Percentiles rank a stretch among this genome's conserved stretches.
phyloP scores from a whole-genome alignment of 2,797 vertebrate genomes.

The Aplochiton taeniatus region DNA sequence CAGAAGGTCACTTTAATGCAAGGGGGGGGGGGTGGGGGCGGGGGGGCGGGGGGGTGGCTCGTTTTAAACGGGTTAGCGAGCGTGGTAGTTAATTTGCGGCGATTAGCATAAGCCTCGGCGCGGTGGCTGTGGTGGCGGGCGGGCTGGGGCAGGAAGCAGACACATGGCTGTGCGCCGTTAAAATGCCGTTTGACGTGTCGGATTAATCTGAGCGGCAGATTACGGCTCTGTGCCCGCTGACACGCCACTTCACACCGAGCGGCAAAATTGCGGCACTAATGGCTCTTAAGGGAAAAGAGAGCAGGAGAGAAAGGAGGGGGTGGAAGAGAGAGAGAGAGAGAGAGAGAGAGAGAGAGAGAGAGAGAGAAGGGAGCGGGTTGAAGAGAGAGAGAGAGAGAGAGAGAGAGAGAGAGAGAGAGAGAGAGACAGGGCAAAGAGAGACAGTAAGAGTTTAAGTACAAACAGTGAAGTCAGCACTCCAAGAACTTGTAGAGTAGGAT shows the following conservation, averaged over 20 bases:
- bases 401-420: neutral
- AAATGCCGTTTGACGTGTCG: conserved; percentile 1
- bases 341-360: neutral
- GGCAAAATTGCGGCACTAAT: neutral
- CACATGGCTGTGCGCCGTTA: too few relatives aligned
- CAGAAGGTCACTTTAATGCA: neutral
- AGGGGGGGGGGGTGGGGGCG: neutral
- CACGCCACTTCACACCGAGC: conserved; percentile 1
- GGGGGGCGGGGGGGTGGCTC: neutral
- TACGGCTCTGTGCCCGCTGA: neutral
- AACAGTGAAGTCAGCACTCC: too few relatives aligned
- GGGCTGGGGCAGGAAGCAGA: too few relatives aligned
- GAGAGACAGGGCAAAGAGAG: too few relatives aligned
- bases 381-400: neutral
- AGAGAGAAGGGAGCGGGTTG: neutral
- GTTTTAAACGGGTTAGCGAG: conserved; percentile 8
- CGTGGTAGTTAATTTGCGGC: neutral
- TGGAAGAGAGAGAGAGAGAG: neutral
- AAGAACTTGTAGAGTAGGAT: too few relatives aligned
- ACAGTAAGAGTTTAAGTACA: too few relatives aligned
- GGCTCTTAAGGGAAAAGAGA: neutral
- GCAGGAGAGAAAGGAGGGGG: too few relatives aligned
- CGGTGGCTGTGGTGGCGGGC: neutral
- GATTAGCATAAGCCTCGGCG: conserved; percentile 1
- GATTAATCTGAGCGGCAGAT: conserved; percentile 9